Conservation (phyloP, 1,140 invertebrate genomes). For the Drosophila bocki region DNA sequence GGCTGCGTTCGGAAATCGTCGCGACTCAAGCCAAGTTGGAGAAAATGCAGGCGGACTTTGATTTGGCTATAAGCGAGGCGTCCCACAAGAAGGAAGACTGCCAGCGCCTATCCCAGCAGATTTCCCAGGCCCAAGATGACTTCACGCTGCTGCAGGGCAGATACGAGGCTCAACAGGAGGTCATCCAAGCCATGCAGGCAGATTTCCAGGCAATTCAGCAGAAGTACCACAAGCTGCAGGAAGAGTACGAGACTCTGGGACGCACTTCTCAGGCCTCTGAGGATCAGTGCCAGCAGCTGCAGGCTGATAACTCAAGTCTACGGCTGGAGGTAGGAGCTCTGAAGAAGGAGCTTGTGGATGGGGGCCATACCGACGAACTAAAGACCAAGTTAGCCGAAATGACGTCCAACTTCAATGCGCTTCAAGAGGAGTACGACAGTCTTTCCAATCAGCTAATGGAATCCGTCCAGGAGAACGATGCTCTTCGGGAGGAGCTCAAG, state of each 20-base stretch:
- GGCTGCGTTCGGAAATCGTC: constrained; percentile 48
- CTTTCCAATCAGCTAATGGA: constrained; percentile 74
- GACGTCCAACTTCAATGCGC: constrained; percentile 23
- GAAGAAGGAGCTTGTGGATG: constrained; percentile 35
- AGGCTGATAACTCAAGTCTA: constrained; percentile 42
- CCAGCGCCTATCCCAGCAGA: constrained; percentile 33
- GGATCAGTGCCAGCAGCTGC: constrained; percentile 26
- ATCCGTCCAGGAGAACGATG: constrained; percentile 64
- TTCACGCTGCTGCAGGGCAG: constrained; percentile 40
- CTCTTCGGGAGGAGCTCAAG: constrained; percentile 36
- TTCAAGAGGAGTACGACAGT: constrained; percentile 71
- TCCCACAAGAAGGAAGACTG: constrained; percentile 32
- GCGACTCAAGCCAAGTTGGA: constrained; percentile 40
- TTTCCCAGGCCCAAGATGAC: constrained; percentile 36
- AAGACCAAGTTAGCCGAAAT: constrained; percentile 32
- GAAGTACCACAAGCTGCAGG: constrained; percentile 59
- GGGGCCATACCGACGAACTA: constrained; percentile 42
- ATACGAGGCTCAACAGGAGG: constrained; percentile 36
- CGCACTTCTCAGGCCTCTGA: constrained; percentile 6
- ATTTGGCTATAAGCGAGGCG: constrained; percentile 36
- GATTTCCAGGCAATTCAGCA: constrained; percentile 48
- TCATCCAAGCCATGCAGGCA: constrained; percentile 30
- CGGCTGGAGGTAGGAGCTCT: constrained; percentile 51
- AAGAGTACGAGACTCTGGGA: constrained; percentile 48
- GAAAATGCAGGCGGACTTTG: constrained; percentile 39